phyloP scores from a whole-genome alignment of 1,140 invertebrate species.

The Lepidurus packardi region DNA sequence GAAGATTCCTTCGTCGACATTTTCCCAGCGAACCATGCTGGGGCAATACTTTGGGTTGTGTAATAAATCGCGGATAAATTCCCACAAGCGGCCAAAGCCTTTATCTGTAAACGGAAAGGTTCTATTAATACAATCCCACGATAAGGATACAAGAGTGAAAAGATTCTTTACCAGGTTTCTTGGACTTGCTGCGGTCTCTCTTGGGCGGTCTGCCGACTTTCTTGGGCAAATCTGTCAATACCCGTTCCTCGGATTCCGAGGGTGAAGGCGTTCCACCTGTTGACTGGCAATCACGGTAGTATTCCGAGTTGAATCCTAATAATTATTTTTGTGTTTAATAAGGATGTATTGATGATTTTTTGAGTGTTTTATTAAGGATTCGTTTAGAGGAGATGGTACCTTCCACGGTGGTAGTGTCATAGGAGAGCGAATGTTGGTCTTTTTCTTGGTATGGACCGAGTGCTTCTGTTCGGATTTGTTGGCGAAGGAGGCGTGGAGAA shows the following conservation, averaged over 20 bases:
- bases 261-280: constrained; percentile 3
- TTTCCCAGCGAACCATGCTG: constrained; percentile 78
- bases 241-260: neutral
- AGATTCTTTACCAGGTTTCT: constrained; percentile 24
- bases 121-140: neutral
- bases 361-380: neutral
- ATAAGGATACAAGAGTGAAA: neutral
- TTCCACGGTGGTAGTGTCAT: neutral
- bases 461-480: neutral
- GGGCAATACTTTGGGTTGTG: constrained; percentile 70
- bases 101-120: constrained; percentile 41
- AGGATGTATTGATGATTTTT: too few species aligned
- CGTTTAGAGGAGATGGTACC: neutral
- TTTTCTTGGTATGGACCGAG: neutral
- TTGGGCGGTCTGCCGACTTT: constrained; percentile 27
- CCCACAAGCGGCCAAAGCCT: constrained; percentile 64
- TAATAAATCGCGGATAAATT: constrained; percentile 74
- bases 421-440: neutral
- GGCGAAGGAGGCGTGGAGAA: neutral
- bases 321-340: neutral
- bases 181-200: constrained; percentile 22
- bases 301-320: constrained; percentile 22
- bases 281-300: constrained; percentile 21
- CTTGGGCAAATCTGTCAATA: constrained; percentile 7
- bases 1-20: constrained; percentile 75